Base-by-base conservation (phyloP, 1,140 invertebrate genomes). In the Cotesia glomerata region DNA sequence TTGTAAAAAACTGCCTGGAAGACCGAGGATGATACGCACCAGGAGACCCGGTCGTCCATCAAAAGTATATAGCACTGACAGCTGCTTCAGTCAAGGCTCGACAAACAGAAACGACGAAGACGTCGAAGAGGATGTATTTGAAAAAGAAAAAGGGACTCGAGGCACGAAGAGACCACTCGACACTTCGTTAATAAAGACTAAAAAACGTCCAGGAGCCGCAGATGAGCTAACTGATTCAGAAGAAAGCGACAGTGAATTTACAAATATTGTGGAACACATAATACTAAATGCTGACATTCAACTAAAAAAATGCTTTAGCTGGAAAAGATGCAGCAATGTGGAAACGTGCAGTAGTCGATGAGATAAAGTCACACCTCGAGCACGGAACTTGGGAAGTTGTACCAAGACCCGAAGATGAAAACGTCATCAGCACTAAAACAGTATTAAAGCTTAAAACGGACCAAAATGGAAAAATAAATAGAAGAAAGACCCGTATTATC, bases 391-490 rank as follows among this genome's bases (percentile, higher is more conserved):
- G 77, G 78, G 61, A 64, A 39, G 16, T 86, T 8, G 76, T 77
- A 7, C 64, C 78, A 11, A 66, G 76, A 64, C 79, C 81, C 35
- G 39, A 54, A 35, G 45, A 71, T 16, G 0, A 52, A 66, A 69
- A 63, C 79, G 77, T 82, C 73, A 74, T 82, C 13, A 78, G 79
- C 9, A 75, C 76, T 70, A 74, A 77, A 69, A 81, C 80, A 76
- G 82, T 87, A 13, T 80, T 81, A 5, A 80, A 76, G 72, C 76
- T 78, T 18, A 84, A 85, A 58, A 64, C 35, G 18, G 34, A 74
- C 16, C n/a, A 34, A 51, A 61, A 74, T 63, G 69, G 63, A 9
- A 69, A 52, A 8, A 5, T 77, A n/a, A 58, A 68, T 26, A 26
- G 72, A 0, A 64, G 74, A 39, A 78, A 79, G 61, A 34, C 49